Conservation (phyloP, 2,113 vertebrate genomes). For the Gasterosteus aculeatus region DNA sequence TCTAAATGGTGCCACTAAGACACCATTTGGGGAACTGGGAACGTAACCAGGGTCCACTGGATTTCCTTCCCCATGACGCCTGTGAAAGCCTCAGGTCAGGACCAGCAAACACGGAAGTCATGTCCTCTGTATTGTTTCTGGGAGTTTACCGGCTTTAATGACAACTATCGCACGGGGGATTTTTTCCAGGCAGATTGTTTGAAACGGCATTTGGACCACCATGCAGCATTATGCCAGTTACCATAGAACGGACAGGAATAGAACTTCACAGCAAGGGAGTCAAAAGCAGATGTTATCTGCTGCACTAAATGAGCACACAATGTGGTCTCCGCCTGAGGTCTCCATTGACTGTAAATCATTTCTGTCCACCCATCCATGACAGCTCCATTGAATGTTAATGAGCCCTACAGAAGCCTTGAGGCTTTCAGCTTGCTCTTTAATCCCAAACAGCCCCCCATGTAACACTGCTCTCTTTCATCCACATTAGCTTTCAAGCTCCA, state of each 20-base stretch:
- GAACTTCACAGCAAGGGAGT: slow-evolving; percentile 17
- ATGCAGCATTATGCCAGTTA: neutral
- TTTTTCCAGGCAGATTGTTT: neutral
- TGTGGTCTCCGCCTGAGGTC: slow-evolving; percentile 43
- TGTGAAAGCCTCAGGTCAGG: neutral
- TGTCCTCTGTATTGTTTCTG: neutral
- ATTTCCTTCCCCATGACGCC: neutral
- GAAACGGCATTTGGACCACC: neutral
- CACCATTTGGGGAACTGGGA: neutral
- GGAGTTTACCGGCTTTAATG: neutral
- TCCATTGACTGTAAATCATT: slow-evolving; percentile 44
- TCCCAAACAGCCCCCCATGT: slow-evolving; percentile 28
- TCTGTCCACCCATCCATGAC: slow-evolving; percentile 42
- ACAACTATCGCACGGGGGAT: neutral
- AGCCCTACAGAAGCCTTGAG: slow-evolving; percentile 44
- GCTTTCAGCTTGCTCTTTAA: slow-evolving; percentile 42
- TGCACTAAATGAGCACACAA: slow-evolving; percentile 16
- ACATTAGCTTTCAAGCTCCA: slow-evolving; percentile 7
- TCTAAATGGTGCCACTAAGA: neutral
- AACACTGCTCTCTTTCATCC: slow-evolving; percentile 17
- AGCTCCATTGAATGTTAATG: slow-evolving; percentile 61
- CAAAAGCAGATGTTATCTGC: slow-evolving; percentile 32
- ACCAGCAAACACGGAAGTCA: neutral
- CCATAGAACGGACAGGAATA: neutral
- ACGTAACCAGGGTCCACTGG: neutral